Percentiles rank a stretch among this genome's conserved stretches.
phyloP scores from a whole-genome alignment of 2,888 invertebrate species.

The Dendrolimus houi region DNA sequence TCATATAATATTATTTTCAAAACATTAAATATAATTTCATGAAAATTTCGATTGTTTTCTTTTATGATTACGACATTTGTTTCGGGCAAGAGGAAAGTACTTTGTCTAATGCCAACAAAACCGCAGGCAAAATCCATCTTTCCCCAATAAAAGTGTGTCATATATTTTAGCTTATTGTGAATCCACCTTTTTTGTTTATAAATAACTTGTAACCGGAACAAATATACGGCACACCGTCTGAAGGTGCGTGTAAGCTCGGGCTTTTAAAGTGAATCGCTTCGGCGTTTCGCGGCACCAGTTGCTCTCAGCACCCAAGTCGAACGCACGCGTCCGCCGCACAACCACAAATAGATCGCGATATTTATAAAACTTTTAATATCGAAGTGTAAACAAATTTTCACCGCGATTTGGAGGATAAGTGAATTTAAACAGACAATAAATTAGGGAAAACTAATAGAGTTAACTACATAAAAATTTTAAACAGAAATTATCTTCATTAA shows the following conservation, averaged over 20 bases:
- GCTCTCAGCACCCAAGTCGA: slow-evolving; percentile 43
- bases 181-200: slow-evolving; percentile 67
- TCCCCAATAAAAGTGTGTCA: slow-evolving; percentile 60
- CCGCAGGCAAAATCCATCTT: slow-evolving; percentile 27
- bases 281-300: slow-evolving; percentile 45
- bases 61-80: not conserved
- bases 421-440: not conserved
- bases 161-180: slow-evolving; percentile 55
- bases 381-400: slow-evolving; percentile 7
- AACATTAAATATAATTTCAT: too few species aligned
- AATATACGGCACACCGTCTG: slow-evolving; percentile 65
- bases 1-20: too few species aligned
- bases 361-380: slow-evolving; percentile 15
- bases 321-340: slow-evolving; percentile 42
- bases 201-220: slow-evolving; percentile 72
- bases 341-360: slow-evolving; percentile 34
- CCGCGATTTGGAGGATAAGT: not conserved
- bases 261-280: slow-evolving; percentile 32
- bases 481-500: not conserved
- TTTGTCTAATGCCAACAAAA: not conserved
- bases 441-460: not conserved
- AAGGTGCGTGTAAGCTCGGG: slow-evolving; percentile 57
- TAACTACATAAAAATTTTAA: not conserved
- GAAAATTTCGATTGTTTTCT: not conserved
- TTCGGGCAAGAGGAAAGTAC: not conserved